Evolutionary conservation across 2,113 vertebrate genomes (phyloP).

Genomic region (Mesembrinibis cayennensis): DNA sequence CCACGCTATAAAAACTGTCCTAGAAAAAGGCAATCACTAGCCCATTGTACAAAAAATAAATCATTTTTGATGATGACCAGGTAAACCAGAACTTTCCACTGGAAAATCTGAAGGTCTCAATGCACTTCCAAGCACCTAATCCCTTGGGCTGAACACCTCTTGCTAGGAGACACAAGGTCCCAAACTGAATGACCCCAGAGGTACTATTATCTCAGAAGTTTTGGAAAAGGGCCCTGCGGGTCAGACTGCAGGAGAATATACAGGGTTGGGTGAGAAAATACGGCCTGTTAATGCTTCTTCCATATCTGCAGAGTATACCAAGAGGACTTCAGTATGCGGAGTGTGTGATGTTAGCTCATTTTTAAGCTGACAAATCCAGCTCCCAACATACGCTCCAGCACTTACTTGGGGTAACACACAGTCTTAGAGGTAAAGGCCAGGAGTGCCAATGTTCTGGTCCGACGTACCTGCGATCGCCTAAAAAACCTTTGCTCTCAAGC

Average conservation of each 20-base stretch:
- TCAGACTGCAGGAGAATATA: neutral
- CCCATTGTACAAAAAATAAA: neutral
- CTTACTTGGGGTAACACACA: neutral
- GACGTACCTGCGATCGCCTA: neutral
- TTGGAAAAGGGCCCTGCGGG: neutral
- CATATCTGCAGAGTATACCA: neutral
- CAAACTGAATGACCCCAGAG: neutral
- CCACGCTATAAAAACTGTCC: rapidly evolving
- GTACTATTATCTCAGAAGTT: neutral
- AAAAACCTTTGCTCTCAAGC: neutral
- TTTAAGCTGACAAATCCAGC: neutral
- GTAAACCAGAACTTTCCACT: neutral
- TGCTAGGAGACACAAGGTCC: neutral
- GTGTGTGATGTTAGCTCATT: neutral
- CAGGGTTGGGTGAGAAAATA: neutral
- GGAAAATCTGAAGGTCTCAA: neutral
- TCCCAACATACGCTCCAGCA: neutral
- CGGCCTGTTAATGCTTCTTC: neutral
- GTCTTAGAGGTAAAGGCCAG: neutral
- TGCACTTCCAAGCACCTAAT: neutral
- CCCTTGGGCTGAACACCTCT: neutral
- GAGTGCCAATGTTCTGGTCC: neutral
- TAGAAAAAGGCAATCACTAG: neutral
- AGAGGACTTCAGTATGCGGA: neutral
- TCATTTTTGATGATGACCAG: neutral